Evolutionary conservation across 1,140 invertebrate species (phyloP).

Genomic region (Glomeris maerens): DNA sequence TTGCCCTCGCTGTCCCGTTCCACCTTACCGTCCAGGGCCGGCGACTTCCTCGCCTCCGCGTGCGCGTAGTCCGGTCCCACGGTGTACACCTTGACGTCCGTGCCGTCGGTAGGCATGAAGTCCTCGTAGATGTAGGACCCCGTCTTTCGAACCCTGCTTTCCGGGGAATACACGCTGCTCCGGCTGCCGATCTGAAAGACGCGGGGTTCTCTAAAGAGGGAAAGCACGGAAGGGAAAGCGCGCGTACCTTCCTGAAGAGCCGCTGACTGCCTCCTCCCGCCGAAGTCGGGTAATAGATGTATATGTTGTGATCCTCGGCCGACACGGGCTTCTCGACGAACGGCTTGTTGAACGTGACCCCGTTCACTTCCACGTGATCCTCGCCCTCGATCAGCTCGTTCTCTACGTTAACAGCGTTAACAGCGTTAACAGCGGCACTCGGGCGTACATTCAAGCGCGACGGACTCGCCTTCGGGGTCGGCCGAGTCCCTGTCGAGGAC

Average conservation of each 20-base stretch:
- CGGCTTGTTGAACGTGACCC: slow-evolving; percentile 92
- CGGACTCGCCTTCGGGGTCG: slow-evolving; percentile 65
- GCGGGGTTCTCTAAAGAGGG: too few species aligned
- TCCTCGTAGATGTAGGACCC: slow-evolving; percentile 99
- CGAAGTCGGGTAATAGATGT: slow-evolving; percentile 98
- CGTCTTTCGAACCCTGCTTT: slow-evolving; percentile 86
- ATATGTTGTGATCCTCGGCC: slow-evolving; percentile 99
- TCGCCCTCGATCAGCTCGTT: slow-evolving; percentile 90
- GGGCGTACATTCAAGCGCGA: background rate
- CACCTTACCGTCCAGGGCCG: slow-evolving; percentile 94
- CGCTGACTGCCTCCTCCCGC: slow-evolving; percentile 93
- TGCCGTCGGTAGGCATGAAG: slow-evolving; percentile 99
- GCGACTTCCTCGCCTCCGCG: slow-evolving; percentile 96
- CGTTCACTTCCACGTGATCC: slow-evolving; percentile 97
- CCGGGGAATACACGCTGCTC: slow-evolving; percentile 94
- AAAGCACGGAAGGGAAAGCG: background rate
- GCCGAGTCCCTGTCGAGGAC: slow-evolving; percentile 86
- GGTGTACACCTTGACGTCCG: slow-evolving; percentile 80
- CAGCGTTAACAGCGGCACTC: too few species aligned
- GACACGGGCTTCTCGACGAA: slow-evolving; percentile 98
- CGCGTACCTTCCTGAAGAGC: slow-evolving; percentile 78
- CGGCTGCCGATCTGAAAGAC: slow-evolving; percentile 82
- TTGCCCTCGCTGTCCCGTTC: slow-evolving; percentile 96
- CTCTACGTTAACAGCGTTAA: too few species aligned
- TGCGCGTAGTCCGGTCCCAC: slow-evolving; percentile 98